Conservation (phyloP, 1,140 invertebrate species). For the Apis mellifera region Amel_HAv3.1 CM009935.2:13447001-13447500, state of each 20-base stretch:
- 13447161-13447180: slow-evolving; percentile 76
- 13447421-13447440: slow-evolving; percentile 89
- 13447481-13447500: slow-evolving; percentile 92
- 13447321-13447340: slow-evolving; percentile 27
- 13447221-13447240: slow-evolving; percentile 83
- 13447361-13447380: slow-evolving; percentile 86
- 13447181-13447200: slow-evolving; percentile 75
- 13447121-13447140: slow-evolving; percentile 49
- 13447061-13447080: slow-evolving; percentile 54
- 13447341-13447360: slow-evolving; percentile 83
- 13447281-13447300: slow-evolving; percentile 34
- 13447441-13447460: slow-evolving; percentile 89
- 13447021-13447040: slow-evolving; percentile 16
- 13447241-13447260: slow-evolving; percentile 85
- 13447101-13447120: slow-evolving; percentile 34
- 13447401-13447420: slow-evolving; percentile 94
- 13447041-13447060: slow-evolving; percentile 28
- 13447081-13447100: not conserved
- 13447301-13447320: slow-evolving; percentile 17
- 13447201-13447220: slow-evolving; percentile 83
- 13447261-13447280: slow-evolving; percentile 83
- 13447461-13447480: slow-evolving; percentile 96
- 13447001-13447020: not conserved
- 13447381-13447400: slow-evolving; percentile 98
- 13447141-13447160: slow-evolving; percentile 20